Conservation (phyloP, 64 coral and sea anemone genomes). For the Actinia tenebrosa region DNA sequence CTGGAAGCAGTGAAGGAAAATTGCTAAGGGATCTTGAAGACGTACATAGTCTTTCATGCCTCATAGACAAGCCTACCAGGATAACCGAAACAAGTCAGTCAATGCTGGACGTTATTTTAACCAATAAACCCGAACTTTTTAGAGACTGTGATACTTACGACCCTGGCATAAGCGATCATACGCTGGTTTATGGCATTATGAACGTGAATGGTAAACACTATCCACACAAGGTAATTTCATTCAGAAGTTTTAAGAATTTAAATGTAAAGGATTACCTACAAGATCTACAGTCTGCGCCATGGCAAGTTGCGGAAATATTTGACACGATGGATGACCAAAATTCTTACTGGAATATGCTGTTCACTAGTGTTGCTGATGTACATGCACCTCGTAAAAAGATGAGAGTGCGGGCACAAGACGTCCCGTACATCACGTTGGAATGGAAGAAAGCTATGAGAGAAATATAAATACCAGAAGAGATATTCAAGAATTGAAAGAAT, state of each 20-base stretch:
- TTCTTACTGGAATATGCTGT: too few relatives aligned
- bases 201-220: slow-evolving; percentile 26
- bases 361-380: too few relatives aligned
- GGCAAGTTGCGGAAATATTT: too few relatives aligned
- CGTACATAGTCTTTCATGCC: not conserved
- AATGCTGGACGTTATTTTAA: slow-evolving; percentile 2
- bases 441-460: too few relatives aligned
- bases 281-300: not conserved
- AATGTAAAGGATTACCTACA: not conserved
- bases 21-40: slow-evolving; percentile 9
- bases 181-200: slow-evolving; percentile 1
- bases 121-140: slow-evolving; percentile 8
- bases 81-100: not conserved
- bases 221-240: slow-evolving; percentile 1
- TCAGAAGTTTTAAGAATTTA: slow-evolving; percentile 22
- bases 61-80: not conserved
- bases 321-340: too few relatives aligned
- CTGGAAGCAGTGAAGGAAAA: not conserved
- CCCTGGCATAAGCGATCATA: slow-evolving; percentile 14
- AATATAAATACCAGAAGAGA: too few relatives aligned
- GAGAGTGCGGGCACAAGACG: too few relatives aligned
- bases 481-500: too few relatives aligned
- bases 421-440: too few relatives aligned
- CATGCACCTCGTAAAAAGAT: too few relatives aligned
- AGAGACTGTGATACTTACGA: not conserved